Evolutionary conservation across 2,113 vertebrate species (phyloP).

Genomic region (Pachypanchax playfairii): DNA sequence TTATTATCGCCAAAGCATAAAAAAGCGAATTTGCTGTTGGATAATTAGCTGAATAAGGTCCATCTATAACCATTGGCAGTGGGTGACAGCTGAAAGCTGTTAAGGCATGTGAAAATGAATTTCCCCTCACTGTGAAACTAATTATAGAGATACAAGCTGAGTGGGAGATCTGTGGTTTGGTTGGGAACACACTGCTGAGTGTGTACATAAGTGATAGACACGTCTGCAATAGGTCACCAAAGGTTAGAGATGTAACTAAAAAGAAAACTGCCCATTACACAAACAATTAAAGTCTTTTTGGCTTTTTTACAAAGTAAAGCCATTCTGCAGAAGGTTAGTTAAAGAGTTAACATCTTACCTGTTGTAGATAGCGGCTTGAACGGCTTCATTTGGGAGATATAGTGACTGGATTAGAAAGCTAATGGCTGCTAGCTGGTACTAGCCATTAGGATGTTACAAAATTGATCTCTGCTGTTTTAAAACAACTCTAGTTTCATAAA

Average conservation of each 20-base stretch:
- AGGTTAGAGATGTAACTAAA: constrained; percentile 26
- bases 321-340: not conserved
- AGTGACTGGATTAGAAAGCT: no score
- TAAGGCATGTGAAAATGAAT: constrained; percentile 79
- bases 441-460: no score
- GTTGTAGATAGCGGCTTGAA: no score
- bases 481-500: no score
- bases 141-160: constrained; percentile 74
- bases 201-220: constrained; percentile 42
- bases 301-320: not conserved
- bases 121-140: constrained; percentile 73
- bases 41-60: constrained; percentile 73
- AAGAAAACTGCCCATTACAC: constrained; percentile 21
- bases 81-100: constrained; percentile 71
- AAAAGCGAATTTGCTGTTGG: constrained; percentile 69
- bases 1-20: constrained; percentile 65
- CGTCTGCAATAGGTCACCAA: constrained; percentile 41
- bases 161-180: constrained; percentile 41
- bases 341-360: no score
- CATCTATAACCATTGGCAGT: constrained; percentile 77
- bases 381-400: no score
- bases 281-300: not conserved
- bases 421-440: no score
- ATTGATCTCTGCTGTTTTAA: no score
- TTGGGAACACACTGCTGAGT: constrained; percentile 41